phyloP scores from a whole-genome alignment of 1,140 invertebrate species.

The Nymphalis io region DNA sequence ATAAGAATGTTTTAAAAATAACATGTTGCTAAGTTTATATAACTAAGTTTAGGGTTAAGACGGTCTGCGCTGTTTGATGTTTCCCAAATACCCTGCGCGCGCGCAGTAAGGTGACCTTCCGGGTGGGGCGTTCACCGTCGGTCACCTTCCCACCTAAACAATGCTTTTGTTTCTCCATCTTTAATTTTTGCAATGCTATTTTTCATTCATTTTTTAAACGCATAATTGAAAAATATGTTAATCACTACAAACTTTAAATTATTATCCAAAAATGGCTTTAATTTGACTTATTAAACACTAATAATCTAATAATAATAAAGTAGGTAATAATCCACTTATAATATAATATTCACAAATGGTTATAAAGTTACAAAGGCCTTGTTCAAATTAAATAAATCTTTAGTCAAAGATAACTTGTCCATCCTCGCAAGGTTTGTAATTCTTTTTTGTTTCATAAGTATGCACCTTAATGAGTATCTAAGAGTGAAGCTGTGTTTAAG shows the following conservation, averaged over 20 bases:
- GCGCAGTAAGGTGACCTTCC: slow-evolving; percentile 68
- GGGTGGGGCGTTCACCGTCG: slow-evolving; percentile 65
- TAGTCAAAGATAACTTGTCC: no score
- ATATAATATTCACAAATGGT: no score
- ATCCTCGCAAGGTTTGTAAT: no score
- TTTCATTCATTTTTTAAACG: slow-evolving; percentile 4
- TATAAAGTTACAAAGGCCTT: no score
- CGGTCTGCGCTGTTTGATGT: slow-evolving; percentile 24
- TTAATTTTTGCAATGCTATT: slow-evolving; percentile 29
- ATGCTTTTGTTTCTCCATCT: slow-evolving; percentile 46
- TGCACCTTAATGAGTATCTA: no score
- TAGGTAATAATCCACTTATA: no score
- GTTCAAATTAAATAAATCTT: no score
- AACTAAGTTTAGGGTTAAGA: slow-evolving; percentile 15
- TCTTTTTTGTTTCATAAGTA: no score
- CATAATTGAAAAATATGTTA: not conserved
- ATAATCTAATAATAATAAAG: no score
- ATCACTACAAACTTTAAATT: not conserved
- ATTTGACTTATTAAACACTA: no score
- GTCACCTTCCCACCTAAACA: slow-evolving; percentile 61
- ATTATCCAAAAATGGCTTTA: no score
- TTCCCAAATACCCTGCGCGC: slow-evolving; percentile 53
- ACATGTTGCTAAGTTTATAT: slow-evolving; percentile 2
- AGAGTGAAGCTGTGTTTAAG: no score
- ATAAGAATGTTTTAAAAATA: not conserved